Base-by-base conservation (phyloP, 2,797 vertebrate species). In the Emydoidea blandingii region DNA sequence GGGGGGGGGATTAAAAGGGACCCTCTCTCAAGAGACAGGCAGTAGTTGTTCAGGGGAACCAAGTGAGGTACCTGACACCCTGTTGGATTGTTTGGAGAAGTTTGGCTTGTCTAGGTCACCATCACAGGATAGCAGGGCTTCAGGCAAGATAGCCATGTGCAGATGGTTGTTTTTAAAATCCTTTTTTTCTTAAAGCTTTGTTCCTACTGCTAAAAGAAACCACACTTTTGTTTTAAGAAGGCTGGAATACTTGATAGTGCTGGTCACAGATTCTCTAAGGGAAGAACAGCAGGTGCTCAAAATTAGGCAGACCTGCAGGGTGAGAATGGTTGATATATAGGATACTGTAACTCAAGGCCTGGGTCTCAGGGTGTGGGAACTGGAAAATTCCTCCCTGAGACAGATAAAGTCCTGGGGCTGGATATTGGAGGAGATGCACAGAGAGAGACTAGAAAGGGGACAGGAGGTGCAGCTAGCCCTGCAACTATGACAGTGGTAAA, bases 261-360 rank as follows among this genome's bases (percentile, higher is more conserved):
- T 57, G 50, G 25, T 84, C 50, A 37, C 65, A 19, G 74, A 16
- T 59, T 83, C 1, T 5, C 12, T 4, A 14, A 25, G 37, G 31
- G 23, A 85, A 27, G 27, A 62, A 34, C 18, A 44, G 16, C 3
- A 25, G 78, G 29, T 0, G 0, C 37, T 16, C 3, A 11, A 62
- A n/a, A 14, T 88, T 53, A n/a, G 9, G 79, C 41, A 82, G 62
- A 53, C 16, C 72, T 80, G 53, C 19, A 59, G 49, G 74, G 27
- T 54, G 31, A 86, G 50, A 80, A 81, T 12, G 78, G 37, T 2
- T 1, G 76, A 54, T 2, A 5, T 27, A 9, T 34, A 54, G 27
- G 12, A 44, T 34, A 79, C 8, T 4, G 8, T 41, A 37, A 84
- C 34, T 0, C 1, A 81, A 79, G 86, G 6, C 23, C 25, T 15